Evolutionary conservation across 2,888 invertebrate genomes (phyloP).

Genomic region (Neoaliturus tenellus): DNA sequence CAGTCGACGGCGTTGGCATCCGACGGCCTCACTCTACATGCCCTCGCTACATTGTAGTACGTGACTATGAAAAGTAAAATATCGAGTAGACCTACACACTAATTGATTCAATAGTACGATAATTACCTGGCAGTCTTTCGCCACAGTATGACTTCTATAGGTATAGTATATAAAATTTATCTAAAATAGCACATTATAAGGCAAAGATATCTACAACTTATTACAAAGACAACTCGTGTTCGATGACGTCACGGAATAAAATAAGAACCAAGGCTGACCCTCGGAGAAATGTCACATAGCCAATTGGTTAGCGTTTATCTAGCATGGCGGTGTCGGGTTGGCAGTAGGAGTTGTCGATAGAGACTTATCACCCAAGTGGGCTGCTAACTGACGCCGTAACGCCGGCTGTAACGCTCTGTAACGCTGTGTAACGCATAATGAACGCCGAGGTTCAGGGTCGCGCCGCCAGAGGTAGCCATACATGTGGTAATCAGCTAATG

Average conservation of each 20-base stretch:
- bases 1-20: background rate
- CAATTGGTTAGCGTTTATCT: background rate
- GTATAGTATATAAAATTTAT: too few relatives aligned
- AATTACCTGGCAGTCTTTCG: too few relatives aligned
- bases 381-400: conserved; percentile 1
- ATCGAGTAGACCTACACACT: too few relatives aligned
- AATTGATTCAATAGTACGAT: too few relatives aligned
- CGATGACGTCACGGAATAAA: conserved; percentile 1
- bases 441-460: conserved; percentile 11
- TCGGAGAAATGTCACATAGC: background rate
- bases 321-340: background rate
- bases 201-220: too few relatives aligned
- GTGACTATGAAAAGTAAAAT: too few relatives aligned
- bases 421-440: background rate
- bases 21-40: too few relatives aligned
- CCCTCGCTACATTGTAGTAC: too few relatives aligned
- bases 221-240: background rate
- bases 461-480: background rate
- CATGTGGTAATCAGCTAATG: background rate
- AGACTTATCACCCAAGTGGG: conserved; percentile 9
- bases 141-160: too few relatives aligned
- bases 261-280: conserved; percentile 4
- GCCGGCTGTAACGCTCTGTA: background rate
- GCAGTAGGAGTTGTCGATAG: background rate
- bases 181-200: too few relatives aligned